Evolutionary conservation across 2,113 vertebrate species (phyloP), one percentile per base, ranked within the genome.

Genomic region (Piaya cayana): DNA sequence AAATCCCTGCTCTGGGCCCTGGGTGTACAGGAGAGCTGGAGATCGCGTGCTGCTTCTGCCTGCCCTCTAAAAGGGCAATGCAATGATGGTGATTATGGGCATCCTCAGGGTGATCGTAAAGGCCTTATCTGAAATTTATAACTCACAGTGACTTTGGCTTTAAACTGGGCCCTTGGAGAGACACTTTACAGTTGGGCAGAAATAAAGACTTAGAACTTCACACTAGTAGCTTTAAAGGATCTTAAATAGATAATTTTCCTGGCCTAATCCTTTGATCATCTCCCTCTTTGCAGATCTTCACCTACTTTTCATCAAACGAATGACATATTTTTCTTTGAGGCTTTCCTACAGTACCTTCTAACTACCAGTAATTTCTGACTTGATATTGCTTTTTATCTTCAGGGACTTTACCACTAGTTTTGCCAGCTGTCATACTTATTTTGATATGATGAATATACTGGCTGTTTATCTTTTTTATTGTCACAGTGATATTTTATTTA

Each of bases 221-320:
- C 56, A 64, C 8, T 70, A 55, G 19, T 88, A 71, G 37, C 34
- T 77, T 88, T 82, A 90, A 95, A 91, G 72, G 64, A 27, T 83
- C 91, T 94, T 52, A 95, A 88, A 80, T 18, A 90, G 53, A n/a
- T 88, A 82, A 83, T 86, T 81, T 88, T 90, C n/a, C 60, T 86
- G 58, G 21, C 37, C 22, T 78, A 47, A 65, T 87, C 37, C 59
- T 95, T 94, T 96, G 76, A 88, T 96, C 68, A 58, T 90, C 29
- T 86, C 20, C 21, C 34, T 77, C 47, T 90, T 91, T 92, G 79
- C 79, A 90, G 47, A 49, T 86, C 34, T 93, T 93, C 60, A n/a
- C 58, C 85, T 32, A 13, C 42, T 94, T 93, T 81, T 90, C n/a
- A 78, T 88, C 85, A 88, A 42, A 86, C 34, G 37, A 49, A 19